Conservation (phyloP, 2,113 vertebrate species). For the Seriola aureovittata region DNA sequence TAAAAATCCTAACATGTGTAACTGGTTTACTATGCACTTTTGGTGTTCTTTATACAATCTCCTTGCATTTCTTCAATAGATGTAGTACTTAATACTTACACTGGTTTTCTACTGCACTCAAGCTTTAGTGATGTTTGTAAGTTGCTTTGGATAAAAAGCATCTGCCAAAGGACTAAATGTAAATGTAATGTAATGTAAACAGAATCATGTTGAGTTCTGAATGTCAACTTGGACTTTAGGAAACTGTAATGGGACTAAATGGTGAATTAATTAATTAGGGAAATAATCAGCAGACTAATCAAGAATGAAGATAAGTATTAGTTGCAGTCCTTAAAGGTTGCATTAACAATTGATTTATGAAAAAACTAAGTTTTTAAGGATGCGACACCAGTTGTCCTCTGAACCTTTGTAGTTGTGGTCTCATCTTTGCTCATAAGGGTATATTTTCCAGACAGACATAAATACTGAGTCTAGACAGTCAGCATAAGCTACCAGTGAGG, state of each 20-base stretch:
- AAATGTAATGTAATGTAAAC: too few relatives aligned
- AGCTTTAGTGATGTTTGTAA: too few relatives aligned
- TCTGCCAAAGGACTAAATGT: too few relatives aligned
- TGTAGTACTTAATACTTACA: too few relatives aligned
- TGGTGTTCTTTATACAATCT: too few relatives aligned
- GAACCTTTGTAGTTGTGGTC: constrained; percentile 4
- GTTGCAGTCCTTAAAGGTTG: background rate
- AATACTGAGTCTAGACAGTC: constrained; percentile 44
- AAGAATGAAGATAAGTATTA: background rate
- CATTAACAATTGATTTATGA: background rate
- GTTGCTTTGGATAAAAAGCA: too few relatives aligned
- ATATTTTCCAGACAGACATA: constrained; percentile 50
- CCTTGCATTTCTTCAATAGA: too few relatives aligned
- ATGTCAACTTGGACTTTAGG: background rate
- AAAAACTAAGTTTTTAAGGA: background rate
- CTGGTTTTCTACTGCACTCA: too few relatives aligned
- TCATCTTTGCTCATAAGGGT: background rate
- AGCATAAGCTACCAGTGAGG: background rate
- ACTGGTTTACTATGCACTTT: too few relatives aligned
- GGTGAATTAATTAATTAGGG: background rate
- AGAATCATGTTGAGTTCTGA: background rate
- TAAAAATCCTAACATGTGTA: too few relatives aligned
- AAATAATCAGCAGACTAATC: background rate
- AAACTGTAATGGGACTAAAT: too few relatives aligned
- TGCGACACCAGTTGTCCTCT: background rate